Conservation (phyloP, 2,888 invertebrate genomes). For the Troglohyphantes excavatus region DNA sequence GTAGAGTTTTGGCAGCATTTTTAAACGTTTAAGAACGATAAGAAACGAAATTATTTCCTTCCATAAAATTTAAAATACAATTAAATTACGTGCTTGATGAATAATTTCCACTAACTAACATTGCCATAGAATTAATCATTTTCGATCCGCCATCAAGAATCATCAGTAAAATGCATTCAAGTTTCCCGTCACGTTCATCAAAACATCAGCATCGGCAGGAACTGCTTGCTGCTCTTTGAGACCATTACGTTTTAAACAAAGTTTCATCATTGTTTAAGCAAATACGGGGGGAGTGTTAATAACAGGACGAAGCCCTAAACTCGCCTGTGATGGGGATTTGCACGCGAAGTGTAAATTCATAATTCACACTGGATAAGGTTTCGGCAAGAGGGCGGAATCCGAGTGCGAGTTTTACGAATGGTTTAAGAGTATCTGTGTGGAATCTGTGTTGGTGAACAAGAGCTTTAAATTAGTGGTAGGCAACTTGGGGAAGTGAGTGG, state of each 20-base stretch:
- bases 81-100: too few species aligned
- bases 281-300: slow-evolving; percentile 51
- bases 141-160: too few species aligned
- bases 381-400: not conserved
- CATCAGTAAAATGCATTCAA: slow-evolving; percentile 30
- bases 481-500: too few species aligned
- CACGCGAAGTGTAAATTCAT: slow-evolving; percentile 54
- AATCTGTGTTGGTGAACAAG: not conserved
- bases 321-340: slow-evolving; percentile 48
- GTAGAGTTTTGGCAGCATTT: too few species aligned
- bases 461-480: not conserved
- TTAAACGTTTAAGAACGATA: too few species aligned
- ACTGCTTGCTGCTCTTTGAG: slow-evolving; percentile 25
- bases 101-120: too few species aligned
- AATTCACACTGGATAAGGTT: not conserved
- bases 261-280: slow-evolving; percentile 64
- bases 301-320: slow-evolving; percentile 53
- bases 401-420: slow-evolving; percentile 2
- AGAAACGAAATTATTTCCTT: too few species aligned
- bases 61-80: too few species aligned
- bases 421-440: not conserved
- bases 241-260: slow-evolving; percentile 46
- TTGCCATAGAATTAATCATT: too few species aligned
- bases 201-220: slow-evolving; percentile 38
- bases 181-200: slow-evolving; percentile 66